These are phyloP conservation scores for Xanthia togata DNA, from an alignment of 2,888 invertebrate species.

Conservation along the genomic window DNA sequence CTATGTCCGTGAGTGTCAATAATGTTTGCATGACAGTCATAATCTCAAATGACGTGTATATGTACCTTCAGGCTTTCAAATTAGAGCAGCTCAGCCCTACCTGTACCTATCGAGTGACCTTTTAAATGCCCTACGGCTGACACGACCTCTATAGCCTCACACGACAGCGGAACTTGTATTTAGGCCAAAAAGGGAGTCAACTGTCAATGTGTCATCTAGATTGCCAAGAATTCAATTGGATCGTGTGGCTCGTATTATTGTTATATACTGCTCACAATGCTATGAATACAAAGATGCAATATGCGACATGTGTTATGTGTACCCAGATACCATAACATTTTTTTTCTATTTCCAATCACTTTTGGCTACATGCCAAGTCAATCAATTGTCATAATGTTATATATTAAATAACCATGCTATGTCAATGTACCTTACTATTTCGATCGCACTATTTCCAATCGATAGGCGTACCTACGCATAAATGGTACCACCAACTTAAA, in stretches of 20 bases:
- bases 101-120: slow-evolving; percentile 37
- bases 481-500: slow-evolving; percentile 3
- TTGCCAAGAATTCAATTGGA: slow-evolving; percentile 55
- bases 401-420: background rate
- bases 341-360: slow-evolving; percentile 5
- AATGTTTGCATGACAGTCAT: slow-evolving; percentile 10
- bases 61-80: slow-evolving; percentile 31
- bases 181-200: slow-evolving; percentile 50
- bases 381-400: background rate
- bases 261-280: background rate
- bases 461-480: slow-evolving; percentile 4
- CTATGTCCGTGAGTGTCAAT: background rate
- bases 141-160: slow-evolving; percentile 47
- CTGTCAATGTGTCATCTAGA: slow-evolving; percentile 54
- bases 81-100: slow-evolving; percentile 19
- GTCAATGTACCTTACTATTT: background rate
- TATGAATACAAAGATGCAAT: background rate
- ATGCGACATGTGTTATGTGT: background rate
- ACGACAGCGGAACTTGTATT: slow-evolving; percentile 48
- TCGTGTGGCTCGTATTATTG: background rate
- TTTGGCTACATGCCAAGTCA: slow-evolving; percentile 15
- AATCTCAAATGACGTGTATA: slow-evolving; percentile 24
- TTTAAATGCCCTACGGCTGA: slow-evolving; percentile 53
- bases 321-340: background rate
- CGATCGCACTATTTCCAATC: slow-evolving; percentile 6